These are phyloP conservation scores for Ooceraea biroi DNA, from an alignment of 1,140 invertebrate species.

Conservation along the genomic window DNA sequence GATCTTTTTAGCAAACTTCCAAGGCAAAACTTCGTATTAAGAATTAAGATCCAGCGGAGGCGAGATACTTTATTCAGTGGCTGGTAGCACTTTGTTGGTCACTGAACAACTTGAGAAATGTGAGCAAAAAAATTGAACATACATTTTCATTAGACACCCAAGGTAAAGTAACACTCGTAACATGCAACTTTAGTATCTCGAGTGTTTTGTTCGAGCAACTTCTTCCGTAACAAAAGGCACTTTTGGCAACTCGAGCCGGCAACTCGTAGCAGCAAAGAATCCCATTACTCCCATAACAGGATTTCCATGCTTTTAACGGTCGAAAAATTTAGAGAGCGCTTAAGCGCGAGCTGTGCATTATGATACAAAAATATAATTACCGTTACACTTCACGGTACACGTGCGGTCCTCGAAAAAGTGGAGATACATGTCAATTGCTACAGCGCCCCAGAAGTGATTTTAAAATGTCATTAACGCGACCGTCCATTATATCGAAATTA, in stretches of 20 bases:
- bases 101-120: no score
- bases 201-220: neutral
- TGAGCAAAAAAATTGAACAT: no score
- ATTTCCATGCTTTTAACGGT: constrained; percentile 53
- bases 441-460: constrained; percentile 39
- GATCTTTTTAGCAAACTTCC: no score
- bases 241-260: constrained; percentile 40
- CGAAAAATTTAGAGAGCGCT: constrained; percentile 45
- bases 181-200: neutral
- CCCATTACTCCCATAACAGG: constrained; percentile 33
- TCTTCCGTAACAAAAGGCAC: neutral
- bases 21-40: no score
- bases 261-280: constrained; percentile 5
- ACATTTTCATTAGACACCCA: neutral
- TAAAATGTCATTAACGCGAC: constrained; percentile 56
- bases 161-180: neutral
- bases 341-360: constrained; percentile 44
- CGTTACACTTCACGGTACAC: neutral
- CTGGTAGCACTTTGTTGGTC: no score
- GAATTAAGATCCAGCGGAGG: no score
- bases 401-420: constrained; percentile 30
- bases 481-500: constrained; percentile 53
- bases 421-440: constrained; percentile 50
- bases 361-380: constrained; percentile 60
- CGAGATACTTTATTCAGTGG: no score